phyloP scores from a whole-genome alignment of 2,113 vertebrate genomes.

The Pachycephala philippinensis region DNA sequence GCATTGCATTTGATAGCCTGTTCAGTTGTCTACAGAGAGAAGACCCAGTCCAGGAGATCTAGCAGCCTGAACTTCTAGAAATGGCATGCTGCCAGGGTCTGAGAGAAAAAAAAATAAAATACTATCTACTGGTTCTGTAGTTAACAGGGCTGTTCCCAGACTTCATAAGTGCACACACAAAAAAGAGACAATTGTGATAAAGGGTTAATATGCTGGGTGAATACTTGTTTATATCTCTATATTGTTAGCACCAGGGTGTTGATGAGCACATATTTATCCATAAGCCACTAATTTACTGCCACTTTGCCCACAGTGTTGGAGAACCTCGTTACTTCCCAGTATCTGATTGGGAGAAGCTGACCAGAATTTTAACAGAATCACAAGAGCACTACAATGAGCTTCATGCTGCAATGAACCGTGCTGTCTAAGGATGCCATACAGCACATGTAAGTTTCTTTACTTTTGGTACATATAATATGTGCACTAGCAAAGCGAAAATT shows the following conservation, averaged over 20 bases:
- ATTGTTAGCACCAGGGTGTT: conserved; percentile 77
- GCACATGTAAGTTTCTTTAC: conserved; percentile 57
- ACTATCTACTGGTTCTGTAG: background rate
- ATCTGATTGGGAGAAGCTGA: conserved; percentile 87
- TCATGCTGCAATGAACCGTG: conserved; percentile 73
- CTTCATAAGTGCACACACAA: background rate
- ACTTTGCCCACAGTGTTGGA: conserved; percentile 84
- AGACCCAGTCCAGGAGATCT: background rate
- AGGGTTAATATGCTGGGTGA: conserved; percentile 48
- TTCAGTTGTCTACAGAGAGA: background rate
- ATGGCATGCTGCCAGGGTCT: background rate
- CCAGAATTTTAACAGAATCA: conserved; percentile 82
- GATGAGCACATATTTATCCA: conserved; percentile 86
- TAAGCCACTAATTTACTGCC: conserved; percentile 89
- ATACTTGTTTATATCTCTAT: conserved; percentile 61
- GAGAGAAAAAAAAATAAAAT: background rate
- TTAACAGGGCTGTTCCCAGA: background rate
- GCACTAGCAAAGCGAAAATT: background rate
- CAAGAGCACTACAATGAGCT: conserved; percentile 81
- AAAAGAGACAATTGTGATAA: background rate
- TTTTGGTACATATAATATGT: background rate
- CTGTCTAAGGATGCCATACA: conserved; percentile 76
- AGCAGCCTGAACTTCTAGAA: background rate
- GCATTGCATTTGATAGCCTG: background rate
- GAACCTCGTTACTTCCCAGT: conserved; percentile 82